These are phyloP conservation scores for Muscina levida DNA, from an alignment of 2,888 invertebrate species.

Conservation along the genomic window DNA sequence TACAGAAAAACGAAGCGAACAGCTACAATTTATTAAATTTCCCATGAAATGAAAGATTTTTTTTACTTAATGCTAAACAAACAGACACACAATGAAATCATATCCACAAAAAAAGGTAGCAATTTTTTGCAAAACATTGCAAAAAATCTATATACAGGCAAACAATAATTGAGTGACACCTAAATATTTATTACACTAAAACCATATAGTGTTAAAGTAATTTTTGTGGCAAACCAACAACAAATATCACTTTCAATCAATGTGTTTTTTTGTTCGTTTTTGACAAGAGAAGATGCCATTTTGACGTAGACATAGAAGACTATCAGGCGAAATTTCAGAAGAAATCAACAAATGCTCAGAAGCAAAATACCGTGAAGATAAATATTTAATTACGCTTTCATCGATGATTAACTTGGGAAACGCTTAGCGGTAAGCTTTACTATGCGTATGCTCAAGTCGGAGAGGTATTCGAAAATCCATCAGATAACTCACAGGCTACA, in stretches of 20 bases:
- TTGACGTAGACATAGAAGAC: neutral
- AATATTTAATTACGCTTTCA: slow-evolving; percentile 56
- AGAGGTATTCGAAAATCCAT: neutral
- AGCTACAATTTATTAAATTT: neutral
- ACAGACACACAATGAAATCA: neutral
- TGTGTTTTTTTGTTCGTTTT: neutral
- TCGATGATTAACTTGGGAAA: slow-evolving; percentile 49
- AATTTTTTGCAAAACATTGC: no score
- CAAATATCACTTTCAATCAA: slow-evolving; percentile 15
- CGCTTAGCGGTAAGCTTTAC: neutral
- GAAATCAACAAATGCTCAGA: no score
- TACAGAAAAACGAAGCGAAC: no score
- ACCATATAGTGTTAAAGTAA: neutral
- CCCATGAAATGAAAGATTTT: neutral
- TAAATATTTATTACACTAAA: neutral
- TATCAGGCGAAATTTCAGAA: neutral
- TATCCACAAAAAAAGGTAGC: neutral
- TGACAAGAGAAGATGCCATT: no score
- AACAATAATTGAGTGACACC: neutral
- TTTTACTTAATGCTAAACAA: neutral
- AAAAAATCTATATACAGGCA: no score
- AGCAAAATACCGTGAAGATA: no score
- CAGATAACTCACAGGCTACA: neutral
- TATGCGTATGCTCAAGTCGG: slow-evolving; percentile 10
- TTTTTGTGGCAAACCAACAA: neutral